Evolutionary conservation across 2,888 invertebrate species (phyloP).

Genomic region (Parascotia fuliginaria): DNA sequence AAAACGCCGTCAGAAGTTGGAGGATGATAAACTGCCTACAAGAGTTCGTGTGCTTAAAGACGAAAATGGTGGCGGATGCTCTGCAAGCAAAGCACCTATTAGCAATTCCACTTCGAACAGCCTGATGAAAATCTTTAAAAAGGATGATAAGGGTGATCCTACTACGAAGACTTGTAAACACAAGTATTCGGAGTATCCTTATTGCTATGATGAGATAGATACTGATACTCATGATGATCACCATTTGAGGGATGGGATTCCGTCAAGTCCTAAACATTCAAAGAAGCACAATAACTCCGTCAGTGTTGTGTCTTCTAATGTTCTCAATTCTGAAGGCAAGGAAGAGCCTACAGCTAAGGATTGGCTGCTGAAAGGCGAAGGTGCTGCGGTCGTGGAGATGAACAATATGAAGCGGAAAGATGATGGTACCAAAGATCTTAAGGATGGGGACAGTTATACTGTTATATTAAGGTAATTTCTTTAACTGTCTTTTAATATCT

Average conservation of each 20-base stretch:
- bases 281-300: constrained; percentile 79
- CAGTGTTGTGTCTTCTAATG: constrained; percentile 80
- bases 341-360: constrained; percentile 77
- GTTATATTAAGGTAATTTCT: constrained; percentile 88
- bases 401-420: constrained; percentile 81
- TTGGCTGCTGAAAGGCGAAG: constrained; percentile 72
- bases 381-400: constrained; percentile 75
- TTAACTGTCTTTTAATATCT: background rate
- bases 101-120: constrained; percentile 75
- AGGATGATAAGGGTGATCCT: constrained; percentile 73
- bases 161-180: constrained; percentile 92
- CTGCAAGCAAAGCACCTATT: constrained; percentile 71
- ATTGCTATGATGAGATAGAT: constrained; percentile 94
- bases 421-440: constrained; percentile 76
- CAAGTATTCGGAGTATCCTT: constrained; percentile 95
- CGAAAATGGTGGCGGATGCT: constrained; percentile 79
- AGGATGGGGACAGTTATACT: constrained; percentile 90
- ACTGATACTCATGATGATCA: constrained; percentile 89
- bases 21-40: constrained; percentile 87
- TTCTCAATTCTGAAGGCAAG: constrained; percentile 68
- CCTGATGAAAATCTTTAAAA: constrained; percentile 74
- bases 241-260: constrained; percentile 78
- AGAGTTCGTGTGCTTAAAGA: constrained; percentile 91
- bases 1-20: constrained; percentile 89
- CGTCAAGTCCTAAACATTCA: constrained; percentile 72